Evolutionary conservation across 2,888 invertebrate species (phyloP).

Genomic region (Scaptomyza caliginosa): DNA sequence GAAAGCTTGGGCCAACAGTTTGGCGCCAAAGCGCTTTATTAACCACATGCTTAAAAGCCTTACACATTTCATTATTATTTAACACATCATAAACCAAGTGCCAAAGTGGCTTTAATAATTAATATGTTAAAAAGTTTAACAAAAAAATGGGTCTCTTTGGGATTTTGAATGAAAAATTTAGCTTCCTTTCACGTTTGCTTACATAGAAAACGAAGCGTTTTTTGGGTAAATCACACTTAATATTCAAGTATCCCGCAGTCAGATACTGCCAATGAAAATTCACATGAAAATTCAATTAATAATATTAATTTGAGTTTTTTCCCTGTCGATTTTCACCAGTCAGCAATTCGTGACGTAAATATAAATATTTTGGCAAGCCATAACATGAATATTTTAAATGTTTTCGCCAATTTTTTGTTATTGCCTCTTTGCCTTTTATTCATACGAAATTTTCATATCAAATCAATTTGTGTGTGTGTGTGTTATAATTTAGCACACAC

Average conservation of each 20-base stretch:
- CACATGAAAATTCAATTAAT: conserved; percentile 25
- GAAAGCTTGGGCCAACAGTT: conserved; percentile 19
- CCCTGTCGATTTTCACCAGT: neutral
- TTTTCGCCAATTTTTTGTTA: conserved; percentile 11
- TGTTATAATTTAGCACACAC: conserved; percentile 39
- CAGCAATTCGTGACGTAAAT: conserved; percentile 36
- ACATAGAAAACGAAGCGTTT: conserved; percentile 23
- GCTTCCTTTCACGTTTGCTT: conserved; percentile 26
- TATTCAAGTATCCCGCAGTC: conserved; percentile 7
- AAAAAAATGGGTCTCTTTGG: too few species aligned
- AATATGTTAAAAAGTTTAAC: neutral
- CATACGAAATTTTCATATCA: conserved; percentile 22
- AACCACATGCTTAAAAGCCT: neutral
- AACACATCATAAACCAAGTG: neutral
- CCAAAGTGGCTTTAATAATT: neutral
- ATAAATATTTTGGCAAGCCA: conserved; percentile 26
- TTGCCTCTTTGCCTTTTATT: neutral
- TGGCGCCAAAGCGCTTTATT: conserved; percentile 3
- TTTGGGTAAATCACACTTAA: conserved; percentile 41
- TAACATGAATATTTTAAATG: conserved; percentile 22
- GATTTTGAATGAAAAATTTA: too few species aligned
- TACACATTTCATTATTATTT: neutral
- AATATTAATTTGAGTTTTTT: neutral
- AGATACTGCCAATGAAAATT: conserved; percentile 10
- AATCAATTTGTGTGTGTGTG: conserved; percentile 24